These are phyloP conservation scores for Cistogaster globosa DNA, from an alignment of 2,888 invertebrate genomes.

Conservation along the genomic window DNA sequence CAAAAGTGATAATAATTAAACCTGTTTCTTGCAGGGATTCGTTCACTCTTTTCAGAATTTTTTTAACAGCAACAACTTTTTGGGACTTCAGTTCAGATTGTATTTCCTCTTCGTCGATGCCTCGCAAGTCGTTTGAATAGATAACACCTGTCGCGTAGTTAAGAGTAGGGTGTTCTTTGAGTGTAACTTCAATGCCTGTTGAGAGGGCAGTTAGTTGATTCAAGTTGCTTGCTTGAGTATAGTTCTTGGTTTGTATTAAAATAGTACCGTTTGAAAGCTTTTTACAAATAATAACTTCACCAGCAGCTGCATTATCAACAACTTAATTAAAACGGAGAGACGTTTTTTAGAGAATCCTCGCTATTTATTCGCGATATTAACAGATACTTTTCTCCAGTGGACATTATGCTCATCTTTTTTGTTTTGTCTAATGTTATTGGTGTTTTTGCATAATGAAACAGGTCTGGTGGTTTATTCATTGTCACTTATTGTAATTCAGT, in stretches of 20 bases:
- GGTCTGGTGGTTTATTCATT: too few relatives aligned
- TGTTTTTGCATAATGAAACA: too few relatives aligned
- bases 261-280: too few relatives aligned
- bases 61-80: too few relatives aligned
- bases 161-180: slow-evolving; percentile 4
- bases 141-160: slow-evolving; percentile 15
- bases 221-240: background rate
- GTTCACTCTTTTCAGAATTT: slow-evolving; percentile 6
- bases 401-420: too few relatives aligned
- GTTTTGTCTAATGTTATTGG: too few relatives aligned
- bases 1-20: slow-evolving; percentile 7
- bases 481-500: too few relatives aligned
- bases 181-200: background rate
- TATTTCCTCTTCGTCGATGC: slow-evolving; percentile 6
- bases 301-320: slow-evolving; percentile 13
- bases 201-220: slow-evolving; percentile 18
- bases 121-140: slow-evolving; percentile 21
- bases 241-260: background rate
- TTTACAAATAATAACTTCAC: too few relatives aligned
- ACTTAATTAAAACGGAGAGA: background rate
- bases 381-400: too few relatives aligned
- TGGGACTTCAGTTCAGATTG: background rate
- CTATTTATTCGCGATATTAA: too few relatives aligned
- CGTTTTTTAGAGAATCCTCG: too few relatives aligned
- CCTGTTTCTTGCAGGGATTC: background rate